Conservation (phyloP, 2,797 vertebrate genomes). For the Coendou prehensilis region DNA sequence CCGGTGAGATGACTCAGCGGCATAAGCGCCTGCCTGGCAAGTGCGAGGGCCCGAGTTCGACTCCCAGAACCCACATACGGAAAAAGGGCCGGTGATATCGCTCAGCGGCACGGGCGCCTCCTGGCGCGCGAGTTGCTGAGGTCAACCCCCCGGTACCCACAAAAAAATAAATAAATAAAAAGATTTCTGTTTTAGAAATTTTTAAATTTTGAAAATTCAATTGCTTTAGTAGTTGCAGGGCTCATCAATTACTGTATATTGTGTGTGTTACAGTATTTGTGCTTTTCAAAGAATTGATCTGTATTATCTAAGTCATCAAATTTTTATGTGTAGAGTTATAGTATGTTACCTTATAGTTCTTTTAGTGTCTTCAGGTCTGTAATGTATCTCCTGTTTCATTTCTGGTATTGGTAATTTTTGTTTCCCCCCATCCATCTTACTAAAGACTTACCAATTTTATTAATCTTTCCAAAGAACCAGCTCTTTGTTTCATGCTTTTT, state of each 20-base stretch:
- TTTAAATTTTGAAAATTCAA: not conserved
- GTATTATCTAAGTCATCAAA: not conserved
- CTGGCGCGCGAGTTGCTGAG: too few species aligned
- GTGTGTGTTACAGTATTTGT: not conserved
- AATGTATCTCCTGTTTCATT: conserved; percentile 19
- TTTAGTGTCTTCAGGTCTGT: not conserved
- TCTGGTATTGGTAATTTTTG: not conserved
- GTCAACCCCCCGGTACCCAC: too few species aligned
- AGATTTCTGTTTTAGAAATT: not conserved
- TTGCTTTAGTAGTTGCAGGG: not conserved
- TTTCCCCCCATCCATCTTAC: not conserved
- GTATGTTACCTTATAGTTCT: not conserved
- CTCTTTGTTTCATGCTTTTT: not conserved
- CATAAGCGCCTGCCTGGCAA: too few species aligned
- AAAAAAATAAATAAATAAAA: too few species aligned
- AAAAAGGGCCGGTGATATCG: too few species aligned
- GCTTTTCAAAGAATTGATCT: not conserved
- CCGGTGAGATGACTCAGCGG: too few species aligned
- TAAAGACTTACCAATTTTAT: not conserved
- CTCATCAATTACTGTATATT: not conserved
- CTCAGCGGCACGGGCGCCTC: too few species aligned
- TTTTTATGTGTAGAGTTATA: not conserved
- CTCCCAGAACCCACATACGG: too few species aligned
- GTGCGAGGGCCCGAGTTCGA: too few species aligned
- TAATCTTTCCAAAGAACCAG: conserved; percentile 15